These are phyloP conservation scores for Nibea coibor DNA, from an alignment of 2,113 vertebrate genomes.

Conservation along the genomic window DNA sequence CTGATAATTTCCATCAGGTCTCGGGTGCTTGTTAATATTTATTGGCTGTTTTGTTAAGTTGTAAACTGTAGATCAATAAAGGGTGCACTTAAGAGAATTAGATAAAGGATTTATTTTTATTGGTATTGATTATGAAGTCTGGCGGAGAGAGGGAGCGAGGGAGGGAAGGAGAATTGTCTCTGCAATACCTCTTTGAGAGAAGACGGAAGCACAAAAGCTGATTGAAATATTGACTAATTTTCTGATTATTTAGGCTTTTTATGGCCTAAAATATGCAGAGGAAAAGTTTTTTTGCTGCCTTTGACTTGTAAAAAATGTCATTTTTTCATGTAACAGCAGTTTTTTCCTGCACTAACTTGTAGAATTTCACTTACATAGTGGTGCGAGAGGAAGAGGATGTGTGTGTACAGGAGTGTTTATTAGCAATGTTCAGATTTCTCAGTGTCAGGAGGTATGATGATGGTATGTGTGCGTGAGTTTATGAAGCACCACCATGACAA, in stretches of 20 bases:
- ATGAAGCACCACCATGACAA: neutral
- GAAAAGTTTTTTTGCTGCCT: neutral
- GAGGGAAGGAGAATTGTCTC: neutral
- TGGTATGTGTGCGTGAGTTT: neutral
- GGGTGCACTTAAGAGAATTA: slow-evolving; percentile 73
- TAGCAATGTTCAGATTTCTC: neutral
- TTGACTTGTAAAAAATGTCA: neutral
- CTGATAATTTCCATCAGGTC: slow-evolving; percentile 62
- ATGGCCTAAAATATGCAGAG: neutral
- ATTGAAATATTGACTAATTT: slow-evolving; percentile 4
- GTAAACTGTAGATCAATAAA: slow-evolving; percentile 67
- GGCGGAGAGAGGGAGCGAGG: slow-evolving; percentile 19
- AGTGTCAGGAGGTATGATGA: neutral
- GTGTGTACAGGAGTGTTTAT: neutral
- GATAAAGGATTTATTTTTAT: slow-evolving; percentile 72
- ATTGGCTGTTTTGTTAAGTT: slow-evolving; percentile 69
- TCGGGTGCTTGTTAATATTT: slow-evolving; percentile 51
- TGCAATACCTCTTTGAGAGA: slow-evolving; percentile 3
- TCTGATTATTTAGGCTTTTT: neutral
- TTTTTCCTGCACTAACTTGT: neutral
- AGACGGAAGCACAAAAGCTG: neutral
- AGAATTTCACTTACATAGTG: neutral
- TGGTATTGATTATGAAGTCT: slow-evolving; percentile 68
- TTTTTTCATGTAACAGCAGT: neutral
- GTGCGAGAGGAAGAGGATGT: neutral